Evolutionary conservation across 2,888 invertebrate genomes (phyloP), one percentile per base, ranked within the genome.

Genomic region (Merodon equestris): DNA sequence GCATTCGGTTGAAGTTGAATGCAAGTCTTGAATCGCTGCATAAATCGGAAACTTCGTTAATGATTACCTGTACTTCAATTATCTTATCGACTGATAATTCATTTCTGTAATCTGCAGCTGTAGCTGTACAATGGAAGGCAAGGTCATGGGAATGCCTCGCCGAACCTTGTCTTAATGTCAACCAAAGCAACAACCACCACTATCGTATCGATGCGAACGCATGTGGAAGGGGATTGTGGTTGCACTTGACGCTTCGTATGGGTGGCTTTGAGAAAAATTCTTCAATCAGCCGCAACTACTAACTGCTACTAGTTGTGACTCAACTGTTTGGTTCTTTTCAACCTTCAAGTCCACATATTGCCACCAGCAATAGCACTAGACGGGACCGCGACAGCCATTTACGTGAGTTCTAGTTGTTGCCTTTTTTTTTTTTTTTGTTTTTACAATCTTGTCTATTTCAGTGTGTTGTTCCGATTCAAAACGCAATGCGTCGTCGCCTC

Each of bases 111-210:
- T 40, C 34, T 56, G 58, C 36, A 36, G 36, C 36, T 36, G 40
- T 40, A 10, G 40, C 27, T 51, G 67, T 17, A 48, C 60, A 38
- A 54, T 36, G 38, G 48, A 12, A 19, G n/a, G 47, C 18, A n/a
- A 27, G 27, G 27, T 2, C 27, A 48, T 42, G 56, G 12, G 10
- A 36, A 34, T 36, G 19, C 44, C 34, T 44, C 10, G 38, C 60
- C 64, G 76, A 74, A 79, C 73, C 79, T 79, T 74, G 79, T 70
- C 58, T 79, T 79, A 79, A 79, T 79, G 79, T 79, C 79, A 79
- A 70, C 64, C 40, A 14, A 57, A 73, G 58, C 45, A 60, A 19
- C 56, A 50, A 56, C n/a, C 54, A 36, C 14, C 63, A 54, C 27
- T 7, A 27, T 7, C 27, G 7, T 27, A 27, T 27, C 7, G 7